These are phyloP conservation scores for Manis pentadactyla DNA, from an alignment of 2,797 vertebrate genomes.

Conservation along the genomic window DNA sequence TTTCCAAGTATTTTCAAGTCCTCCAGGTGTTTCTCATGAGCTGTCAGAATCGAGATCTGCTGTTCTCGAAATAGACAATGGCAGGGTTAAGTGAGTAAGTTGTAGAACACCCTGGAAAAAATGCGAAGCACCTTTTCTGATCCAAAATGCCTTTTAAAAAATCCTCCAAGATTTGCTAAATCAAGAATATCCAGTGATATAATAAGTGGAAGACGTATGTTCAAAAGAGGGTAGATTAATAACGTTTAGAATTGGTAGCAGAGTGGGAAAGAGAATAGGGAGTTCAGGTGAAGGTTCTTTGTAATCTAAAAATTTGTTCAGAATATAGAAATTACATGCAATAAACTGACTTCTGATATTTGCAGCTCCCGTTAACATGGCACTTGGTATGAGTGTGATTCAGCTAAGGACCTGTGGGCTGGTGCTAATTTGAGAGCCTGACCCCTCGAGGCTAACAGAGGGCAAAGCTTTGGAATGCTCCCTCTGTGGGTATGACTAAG, in stretches of 20 bases:
- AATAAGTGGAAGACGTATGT: neutral
- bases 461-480: slow-evolving; percentile 29
- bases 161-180: neutral
- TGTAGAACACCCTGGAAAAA: neutral
- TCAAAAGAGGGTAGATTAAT: neutral
- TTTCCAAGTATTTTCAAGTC: neutral
- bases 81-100: neutral
- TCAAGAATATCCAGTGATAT: neutral
- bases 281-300: neutral
- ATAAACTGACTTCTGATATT: neutral
- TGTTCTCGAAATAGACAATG: neutral
- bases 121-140: neutral
- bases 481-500: neutral
- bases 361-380: neutral
- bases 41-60: neutral
- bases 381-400: neutral
- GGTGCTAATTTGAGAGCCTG: slow-evolving; percentile 26
- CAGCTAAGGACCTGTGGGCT: neutral
- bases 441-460: neutral
- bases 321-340: neutral
- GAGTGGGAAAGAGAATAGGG: neutral
- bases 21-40: neutral
- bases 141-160: neutral
- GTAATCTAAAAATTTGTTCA: slow-evolving; percentile 28
- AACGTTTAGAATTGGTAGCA: neutral